Base-by-base conservation (phyloP, 1,140 invertebrate genomes). In the Panagrolaimus sp. region DNA sequence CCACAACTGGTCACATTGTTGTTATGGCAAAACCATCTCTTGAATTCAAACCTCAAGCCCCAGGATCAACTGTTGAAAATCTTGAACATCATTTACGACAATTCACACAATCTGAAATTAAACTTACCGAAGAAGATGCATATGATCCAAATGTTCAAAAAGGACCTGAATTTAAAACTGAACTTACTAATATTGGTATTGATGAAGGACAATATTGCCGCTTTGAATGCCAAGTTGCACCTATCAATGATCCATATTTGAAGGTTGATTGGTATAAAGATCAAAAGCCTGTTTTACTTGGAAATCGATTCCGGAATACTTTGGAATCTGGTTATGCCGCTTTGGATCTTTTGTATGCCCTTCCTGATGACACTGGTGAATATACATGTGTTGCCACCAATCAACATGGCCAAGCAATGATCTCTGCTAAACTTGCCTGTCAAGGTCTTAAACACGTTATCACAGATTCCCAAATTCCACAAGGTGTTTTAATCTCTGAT, bases 241-340 rank as follows among this genome's bases (percentile, higher is more conserved):
- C 96, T n/a, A 91, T 97, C 71, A 94, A 94, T 45, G 96, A 98
- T 87, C 92, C 95, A 2, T 94, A 92, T 28, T 86, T 98, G 52
- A 94, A 93, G 84, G 92, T 98, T 0, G 94, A 98, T 87, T 99
- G 95, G 95, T 96, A 92, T 85, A 90, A 92, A 83, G 95, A 98
- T 85, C 93, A 94, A 81, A 90, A 92, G 82, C 89, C 92, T 14
- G 87, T 99, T 55, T 91, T 92, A 85, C 90, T 92, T 83, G 94
- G 93, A n/a, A 91, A 95, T 82, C 88, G 95, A 73, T 98, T 94
- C 83, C 89, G 91, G 71, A 91, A 91, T 2, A 88, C 90, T 17
- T 92, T 94, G 84, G 94, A 97, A 81, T 96, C 96, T 83, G 93
- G 93, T 45, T 96, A 95, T 83, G 93, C 95, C 46, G 91, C 92